Evolutionary conservation across 2,113 vertebrate species (phyloP).

Genomic region (Tyrannus savana): DNA sequence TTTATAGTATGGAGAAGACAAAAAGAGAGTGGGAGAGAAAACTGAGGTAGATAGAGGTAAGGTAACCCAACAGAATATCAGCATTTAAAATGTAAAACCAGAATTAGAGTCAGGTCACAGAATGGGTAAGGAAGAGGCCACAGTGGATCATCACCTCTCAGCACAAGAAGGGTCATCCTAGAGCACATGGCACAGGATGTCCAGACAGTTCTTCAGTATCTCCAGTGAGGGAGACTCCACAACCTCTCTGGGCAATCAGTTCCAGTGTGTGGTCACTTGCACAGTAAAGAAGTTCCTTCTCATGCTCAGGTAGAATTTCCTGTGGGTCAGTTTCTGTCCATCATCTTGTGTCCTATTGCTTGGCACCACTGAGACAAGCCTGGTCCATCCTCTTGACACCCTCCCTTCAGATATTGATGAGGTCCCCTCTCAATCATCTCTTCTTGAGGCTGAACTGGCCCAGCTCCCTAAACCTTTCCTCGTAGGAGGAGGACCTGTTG

Average conservation of each 20-base stretch:
- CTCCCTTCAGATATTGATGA: background rate
- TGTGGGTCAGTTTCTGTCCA: background rate
- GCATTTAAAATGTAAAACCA: background rate
- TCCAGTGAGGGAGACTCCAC: background rate
- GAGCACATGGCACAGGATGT: background rate
- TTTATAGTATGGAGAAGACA: background rate
- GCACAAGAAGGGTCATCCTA: background rate
- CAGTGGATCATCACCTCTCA: background rate
- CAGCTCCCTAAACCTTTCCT: background rate
- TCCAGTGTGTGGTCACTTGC: background rate
- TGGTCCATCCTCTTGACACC: background rate
- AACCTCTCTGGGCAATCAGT: rapidly evolving
- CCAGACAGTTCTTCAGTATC: background rate
- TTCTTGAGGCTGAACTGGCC: background rate
- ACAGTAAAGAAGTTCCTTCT: background rate
- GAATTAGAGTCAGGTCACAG: background rate
- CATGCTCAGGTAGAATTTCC: background rate
- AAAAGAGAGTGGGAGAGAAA: background rate
- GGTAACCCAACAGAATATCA: background rate
- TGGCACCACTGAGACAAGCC: background rate
- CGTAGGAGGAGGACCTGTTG: background rate
- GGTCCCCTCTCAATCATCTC: background rate
- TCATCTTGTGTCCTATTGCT: background rate
- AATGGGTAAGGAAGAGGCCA: background rate
- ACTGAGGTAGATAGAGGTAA: background rate